phyloP scores from a whole-genome alignment of 2,797 vertebrate genomes.

The Sebastes variabilis region DNA sequence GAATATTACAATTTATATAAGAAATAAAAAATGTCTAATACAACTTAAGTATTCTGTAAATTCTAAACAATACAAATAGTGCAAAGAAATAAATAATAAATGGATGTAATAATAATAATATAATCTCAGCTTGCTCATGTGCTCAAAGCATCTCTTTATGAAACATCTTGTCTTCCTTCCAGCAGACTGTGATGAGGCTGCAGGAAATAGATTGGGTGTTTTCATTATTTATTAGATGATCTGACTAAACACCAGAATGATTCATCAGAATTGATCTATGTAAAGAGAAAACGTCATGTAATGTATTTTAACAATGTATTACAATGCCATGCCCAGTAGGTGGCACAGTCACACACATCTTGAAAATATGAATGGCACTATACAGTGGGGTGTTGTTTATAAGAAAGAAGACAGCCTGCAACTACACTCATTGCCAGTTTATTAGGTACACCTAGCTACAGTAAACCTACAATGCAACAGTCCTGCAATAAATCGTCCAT shows the following conservation, averaged over 20 bases:
- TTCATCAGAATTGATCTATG: not conserved
- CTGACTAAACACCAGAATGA: not conserved
- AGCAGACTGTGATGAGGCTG: not conserved
- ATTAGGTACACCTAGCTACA: not conserved
- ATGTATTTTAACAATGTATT: not conserved
- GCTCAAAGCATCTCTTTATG: no score
- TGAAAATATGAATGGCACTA: not conserved
- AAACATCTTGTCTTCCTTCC: no score
- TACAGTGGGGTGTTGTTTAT: not conserved
- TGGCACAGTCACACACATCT: slow-evolving; percentile 19
- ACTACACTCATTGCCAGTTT: not conserved
- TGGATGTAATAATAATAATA: no score
- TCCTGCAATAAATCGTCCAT: not conserved
- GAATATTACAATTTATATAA: no score
- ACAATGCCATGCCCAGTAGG: slow-evolving; percentile 18
- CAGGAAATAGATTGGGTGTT: not conserved
- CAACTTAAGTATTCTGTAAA: no score
- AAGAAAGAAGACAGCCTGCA: not conserved
- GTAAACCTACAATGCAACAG: not conserved
- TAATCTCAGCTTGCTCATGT: no score
- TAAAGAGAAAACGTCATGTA: not conserved
- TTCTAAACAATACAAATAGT: no score
- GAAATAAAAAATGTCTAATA: no score
- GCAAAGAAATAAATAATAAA: no score
- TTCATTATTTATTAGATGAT: not conserved